These are phyloP conservation scores for Rhopilema esculentum DNA, from an alignment of 30 jellyfish, hydroid and myxozoan species.

Conservation along the genomic window DNA sequence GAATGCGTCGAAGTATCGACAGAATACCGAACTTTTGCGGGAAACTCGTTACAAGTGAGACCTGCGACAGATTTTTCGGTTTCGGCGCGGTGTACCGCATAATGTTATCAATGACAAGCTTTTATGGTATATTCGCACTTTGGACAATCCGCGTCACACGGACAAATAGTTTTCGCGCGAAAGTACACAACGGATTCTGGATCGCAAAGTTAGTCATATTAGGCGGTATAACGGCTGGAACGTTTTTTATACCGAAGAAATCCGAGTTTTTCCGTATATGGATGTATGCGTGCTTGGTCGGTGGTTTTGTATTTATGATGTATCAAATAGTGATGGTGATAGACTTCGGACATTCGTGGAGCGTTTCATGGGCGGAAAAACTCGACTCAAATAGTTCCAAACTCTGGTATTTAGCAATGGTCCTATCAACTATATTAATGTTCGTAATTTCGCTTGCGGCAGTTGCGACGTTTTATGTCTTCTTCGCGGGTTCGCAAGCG, in stretches of 20 bases:
- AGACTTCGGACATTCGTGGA: slow-evolving; percentile 99
- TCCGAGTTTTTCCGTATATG: slow-evolving; percentile 94
- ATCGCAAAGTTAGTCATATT: slow-evolving; percentile 70
- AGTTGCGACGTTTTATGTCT: slow-evolving; percentile 61
- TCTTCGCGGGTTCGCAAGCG: slow-evolving; percentile 80
- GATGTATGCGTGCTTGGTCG: slow-evolving; percentile 95
- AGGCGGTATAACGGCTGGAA: slow-evolving; percentile 58
- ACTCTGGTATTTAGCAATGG: slow-evolving; percentile 96
- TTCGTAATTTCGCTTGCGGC: slow-evolving; percentile 86
- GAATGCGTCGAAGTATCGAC: slow-evolving; percentile 87
- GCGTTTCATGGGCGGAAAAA: slow-evolving; percentile 97
- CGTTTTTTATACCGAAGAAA: slow-evolving; percentile 83
- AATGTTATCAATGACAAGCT: slow-evolving; percentile 82
- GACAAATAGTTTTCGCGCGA: slow-evolving; percentile 89
- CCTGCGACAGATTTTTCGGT: slow-evolving; percentile 94
- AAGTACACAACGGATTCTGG: slow-evolving; percentile 93
- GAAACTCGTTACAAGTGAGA: slow-evolving; percentile 79
- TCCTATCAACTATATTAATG: slow-evolving; percentile 85
- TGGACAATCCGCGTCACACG: slow-evolving; percentile 79
- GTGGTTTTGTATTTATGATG: slow-evolving; percentile 90
- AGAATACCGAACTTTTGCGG: slow-evolving; percentile 90
- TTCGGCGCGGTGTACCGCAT: slow-evolving; percentile 95
- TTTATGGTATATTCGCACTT: slow-evolving; percentile 79
- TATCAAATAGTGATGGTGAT: slow-evolving; percentile 89
- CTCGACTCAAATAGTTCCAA: slow-evolving; percentile 87